These are phyloP conservation scores for Orchesellides sinensis DNA, from an alignment of 2,888 invertebrate genomes.

Conservation along the genomic window DNA sequence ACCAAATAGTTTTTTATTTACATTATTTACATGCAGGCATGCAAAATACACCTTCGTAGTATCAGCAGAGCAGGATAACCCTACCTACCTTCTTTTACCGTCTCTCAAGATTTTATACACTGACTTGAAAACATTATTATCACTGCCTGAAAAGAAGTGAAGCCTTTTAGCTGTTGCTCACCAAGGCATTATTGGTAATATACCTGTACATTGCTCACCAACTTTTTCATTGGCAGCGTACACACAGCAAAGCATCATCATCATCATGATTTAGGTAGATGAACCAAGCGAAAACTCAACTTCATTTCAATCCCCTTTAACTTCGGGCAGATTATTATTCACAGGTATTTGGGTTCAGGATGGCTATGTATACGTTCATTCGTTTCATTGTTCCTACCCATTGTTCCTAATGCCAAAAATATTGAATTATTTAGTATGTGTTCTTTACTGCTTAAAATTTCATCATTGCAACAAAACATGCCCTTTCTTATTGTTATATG, in stretches of 20 bases:
- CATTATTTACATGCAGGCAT: neutral
- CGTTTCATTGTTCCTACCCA: neutral
- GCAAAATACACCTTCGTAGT: neutral
- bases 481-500: too few relatives aligned
- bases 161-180: conserved; percentile 8
- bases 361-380: neutral
- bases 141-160: conserved; percentile 2
- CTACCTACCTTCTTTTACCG: conserved; percentile 23
- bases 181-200: conserved; percentile 18
- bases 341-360: neutral
- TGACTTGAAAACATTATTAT: conserved; percentile 30
- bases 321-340: neutral
- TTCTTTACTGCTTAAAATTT: too few relatives aligned
- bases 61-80: too few relatives aligned
- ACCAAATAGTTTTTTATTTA: conserved; percentile 11
- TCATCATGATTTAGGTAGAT: conserved; percentile 7
- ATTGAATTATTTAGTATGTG: conserved; percentile 19
- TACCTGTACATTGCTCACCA: neutral
- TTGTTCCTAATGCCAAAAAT: conserved; percentile 5
- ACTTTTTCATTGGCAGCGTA: too few relatives aligned
- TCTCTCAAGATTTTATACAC: conserved; percentile 19
- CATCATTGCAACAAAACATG: too few relatives aligned
- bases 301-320: neutral
- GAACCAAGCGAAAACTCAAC: neutral
- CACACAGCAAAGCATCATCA: neutral